Evolutionary conservation across 1,140 invertebrate genomes (phyloP).

Genomic region (Diploscapter pachys): DNA sequence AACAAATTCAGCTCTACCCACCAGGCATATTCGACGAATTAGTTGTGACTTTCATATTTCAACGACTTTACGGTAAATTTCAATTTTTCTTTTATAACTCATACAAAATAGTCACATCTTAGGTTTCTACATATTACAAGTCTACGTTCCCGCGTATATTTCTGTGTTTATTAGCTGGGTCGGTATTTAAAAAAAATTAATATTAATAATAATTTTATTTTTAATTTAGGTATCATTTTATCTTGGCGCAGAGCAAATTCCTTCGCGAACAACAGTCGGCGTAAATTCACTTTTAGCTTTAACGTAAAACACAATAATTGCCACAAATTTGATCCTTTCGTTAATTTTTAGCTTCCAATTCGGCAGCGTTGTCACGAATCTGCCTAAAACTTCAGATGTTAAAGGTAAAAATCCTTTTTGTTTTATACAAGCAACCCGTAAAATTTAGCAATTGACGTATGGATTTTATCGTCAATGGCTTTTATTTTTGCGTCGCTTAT

Average conservation of each 20-base stretch:
- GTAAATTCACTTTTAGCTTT: constrained; percentile 51
- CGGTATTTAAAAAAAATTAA: no score
- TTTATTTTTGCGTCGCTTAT: constrained; percentile 44
- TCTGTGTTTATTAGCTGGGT: constrained; percentile 58
- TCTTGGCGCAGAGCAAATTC: constrained; percentile 52
- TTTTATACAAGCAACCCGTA: background rate
- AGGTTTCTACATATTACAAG: constrained; percentile 46
- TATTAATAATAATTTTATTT: no score
- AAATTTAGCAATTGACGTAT: constrained; percentile 50
- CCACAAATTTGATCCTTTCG: no score
- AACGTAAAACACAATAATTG: constrained; percentile 28
- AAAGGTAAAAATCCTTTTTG: constrained; percentile 33
- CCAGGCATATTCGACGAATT: constrained; percentile 57
- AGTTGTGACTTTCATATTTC: constrained; percentile 58
- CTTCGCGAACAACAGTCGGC: constrained; percentile 57
- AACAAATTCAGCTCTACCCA: constrained; percentile 49
- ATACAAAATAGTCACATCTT: no score
- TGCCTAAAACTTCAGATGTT: constrained; percentile 58
- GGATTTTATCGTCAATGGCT: constrained; percentile 51
- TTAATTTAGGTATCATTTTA: constrained; percentile 49
- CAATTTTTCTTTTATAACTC: no score
- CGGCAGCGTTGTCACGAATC: constrained; percentile 54
- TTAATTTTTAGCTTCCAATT: constrained; percentile 50
- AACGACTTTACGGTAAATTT: constrained; percentile 39
- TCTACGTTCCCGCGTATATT: constrained; percentile 57